Evolutionary conservation across 2,888 invertebrate species (phyloP).

Genomic region (Acanthosepion lycidas): DNA sequence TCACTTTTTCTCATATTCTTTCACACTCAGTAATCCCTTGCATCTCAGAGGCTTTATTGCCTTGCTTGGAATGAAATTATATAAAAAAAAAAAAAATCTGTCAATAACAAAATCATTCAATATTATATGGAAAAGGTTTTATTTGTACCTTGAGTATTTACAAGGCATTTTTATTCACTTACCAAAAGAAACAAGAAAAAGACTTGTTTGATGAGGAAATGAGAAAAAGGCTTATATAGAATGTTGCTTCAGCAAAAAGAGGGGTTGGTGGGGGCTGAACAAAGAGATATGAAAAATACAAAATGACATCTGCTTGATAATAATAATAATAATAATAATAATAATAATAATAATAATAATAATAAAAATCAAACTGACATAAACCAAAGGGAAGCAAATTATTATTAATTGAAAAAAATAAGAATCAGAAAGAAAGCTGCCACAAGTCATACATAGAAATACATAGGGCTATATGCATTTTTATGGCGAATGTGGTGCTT

Average conservation of each 20-base stretch:
- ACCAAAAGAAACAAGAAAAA: not conserved
- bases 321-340: not conserved
- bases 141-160: too few species aligned
- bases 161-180: not conserved
- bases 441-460: not conserved
- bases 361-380: not conserved
- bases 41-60: too few species aligned
- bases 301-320: not conserved
- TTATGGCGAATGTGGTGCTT: not conserved
- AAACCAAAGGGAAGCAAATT: not conserved
- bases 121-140: too few species aligned
- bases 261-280: not conserved
- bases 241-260: not conserved
- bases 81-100: too few species aligned
- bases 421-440: not conserved
- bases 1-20: too few species aligned
- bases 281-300: not conserved
- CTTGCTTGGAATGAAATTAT: too few species aligned
- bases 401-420: not conserved
- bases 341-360: not conserved
- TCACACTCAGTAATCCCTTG: too few species aligned
- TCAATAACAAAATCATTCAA: too few species aligned
- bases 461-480: not conserved
- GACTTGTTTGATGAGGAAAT: not conserved
- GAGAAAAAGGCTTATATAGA: not conserved